Conservation (phyloP, 2,888 invertebrate species). For the Drosophila seclusa region DNA sequence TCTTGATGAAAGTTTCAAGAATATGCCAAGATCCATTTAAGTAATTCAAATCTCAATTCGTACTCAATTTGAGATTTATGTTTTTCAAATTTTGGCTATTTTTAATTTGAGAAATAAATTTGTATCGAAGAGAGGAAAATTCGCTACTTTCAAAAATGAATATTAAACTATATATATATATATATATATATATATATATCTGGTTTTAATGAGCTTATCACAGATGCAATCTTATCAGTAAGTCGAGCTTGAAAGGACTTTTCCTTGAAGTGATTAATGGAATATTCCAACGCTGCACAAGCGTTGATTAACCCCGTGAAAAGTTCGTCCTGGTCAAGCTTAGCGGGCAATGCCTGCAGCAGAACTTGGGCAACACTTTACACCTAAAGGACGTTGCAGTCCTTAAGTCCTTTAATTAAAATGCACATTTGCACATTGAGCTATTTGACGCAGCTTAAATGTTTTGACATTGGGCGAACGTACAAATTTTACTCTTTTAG, state of each 20-base stretch:
- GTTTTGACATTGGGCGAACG: slow-evolving; percentile 55
- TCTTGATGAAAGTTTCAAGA: neutral
- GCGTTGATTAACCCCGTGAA: slow-evolving; percentile 5
- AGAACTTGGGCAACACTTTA: slow-evolving; percentile 24
- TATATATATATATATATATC: neutral
- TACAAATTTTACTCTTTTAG: slow-evolving; percentile 54
- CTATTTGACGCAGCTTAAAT: slow-evolving; percentile 33
- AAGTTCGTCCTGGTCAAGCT: slow-evolving; percentile 5
- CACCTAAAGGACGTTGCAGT: slow-evolving; percentile 46
- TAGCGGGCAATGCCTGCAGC: slow-evolving; percentile 8
- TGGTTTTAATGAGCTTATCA: neutral
- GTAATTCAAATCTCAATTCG: neutral
- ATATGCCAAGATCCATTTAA: neutral
- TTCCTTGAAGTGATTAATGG: neutral
- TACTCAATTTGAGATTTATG: neutral
- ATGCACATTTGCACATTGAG: slow-evolving; percentile 66
- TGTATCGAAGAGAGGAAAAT: neutral
- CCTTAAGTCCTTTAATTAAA: slow-evolving; percentile 66
- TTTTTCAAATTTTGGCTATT: neutral
- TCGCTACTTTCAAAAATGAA: neutral
- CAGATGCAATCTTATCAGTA: neutral
- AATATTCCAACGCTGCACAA: neutral
- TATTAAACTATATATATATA: neutral
- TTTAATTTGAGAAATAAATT: neutral
- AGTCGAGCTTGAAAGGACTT: neutral